phyloP scores from a whole-genome alignment of 2,888 invertebrate species.

The Microplitis manilae region DNA sequence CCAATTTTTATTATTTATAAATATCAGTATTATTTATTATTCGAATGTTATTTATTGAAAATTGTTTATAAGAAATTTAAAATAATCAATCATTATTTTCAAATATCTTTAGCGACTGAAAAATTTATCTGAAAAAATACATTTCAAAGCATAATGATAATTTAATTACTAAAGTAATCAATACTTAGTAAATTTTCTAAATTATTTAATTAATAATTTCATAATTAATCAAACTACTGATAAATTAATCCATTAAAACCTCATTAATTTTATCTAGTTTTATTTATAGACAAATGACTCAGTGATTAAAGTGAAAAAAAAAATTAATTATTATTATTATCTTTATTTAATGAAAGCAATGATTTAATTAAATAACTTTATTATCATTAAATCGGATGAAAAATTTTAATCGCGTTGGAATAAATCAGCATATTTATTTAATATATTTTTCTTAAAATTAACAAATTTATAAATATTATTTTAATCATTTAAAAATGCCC shows the following conservation, averaged over 20 bases:
- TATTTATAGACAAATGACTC: neutral
- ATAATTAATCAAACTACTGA: neutral
- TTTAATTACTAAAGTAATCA: neutral
- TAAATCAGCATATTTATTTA: too few relatives aligned
- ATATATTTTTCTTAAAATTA: too few relatives aligned
- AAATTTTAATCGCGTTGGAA: too few relatives aligned
- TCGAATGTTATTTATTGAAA: too few relatives aligned
- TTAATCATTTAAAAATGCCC: neutral
- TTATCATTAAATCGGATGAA: constrained; percentile 3
- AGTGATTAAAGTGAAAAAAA: neutral
- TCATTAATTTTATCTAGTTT: neutral
- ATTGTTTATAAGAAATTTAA: too few relatives aligned
- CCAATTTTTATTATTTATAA: neutral
- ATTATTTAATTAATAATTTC: neutral
- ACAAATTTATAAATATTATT: too few relatives aligned
- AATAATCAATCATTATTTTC: neutral
- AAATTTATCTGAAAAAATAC: too few relatives aligned
- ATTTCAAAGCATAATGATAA: neutral
- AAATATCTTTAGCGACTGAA: neutral
- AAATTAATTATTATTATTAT: neutral
- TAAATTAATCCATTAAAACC: neutral
- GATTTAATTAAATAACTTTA: neutral
- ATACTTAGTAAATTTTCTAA: neutral
- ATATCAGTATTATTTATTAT: too few relatives aligned
- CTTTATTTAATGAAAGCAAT: neutral